These are phyloP conservation scores for Cercocebus atys DNA, from an alignment of 2,113 vertebrate species.

Conservation along the genomic window DNA sequence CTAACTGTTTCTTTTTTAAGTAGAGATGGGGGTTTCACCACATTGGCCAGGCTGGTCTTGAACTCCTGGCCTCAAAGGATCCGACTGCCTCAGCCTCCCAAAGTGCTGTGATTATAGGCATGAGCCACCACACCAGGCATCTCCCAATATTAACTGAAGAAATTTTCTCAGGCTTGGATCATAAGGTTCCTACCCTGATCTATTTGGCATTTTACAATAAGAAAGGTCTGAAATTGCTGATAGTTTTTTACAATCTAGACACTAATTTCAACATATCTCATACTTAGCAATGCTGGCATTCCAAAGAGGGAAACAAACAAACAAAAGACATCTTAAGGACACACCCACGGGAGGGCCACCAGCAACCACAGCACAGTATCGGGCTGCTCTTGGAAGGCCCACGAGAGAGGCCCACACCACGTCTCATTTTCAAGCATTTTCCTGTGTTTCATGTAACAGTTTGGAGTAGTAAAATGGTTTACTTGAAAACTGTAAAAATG, in stretches of 20 bases:
- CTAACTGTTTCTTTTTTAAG: too few species aligned
- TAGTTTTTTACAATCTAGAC: neutral
- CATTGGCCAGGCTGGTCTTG: too few species aligned
- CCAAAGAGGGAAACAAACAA: neutral
- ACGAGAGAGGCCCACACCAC: fast-evolving
- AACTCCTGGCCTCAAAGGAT: too few species aligned
- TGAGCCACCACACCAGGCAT: too few species aligned
- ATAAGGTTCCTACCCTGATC: neutral
- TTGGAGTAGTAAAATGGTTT: neutral
- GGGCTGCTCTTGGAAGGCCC: neutral
- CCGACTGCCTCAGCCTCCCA: too few species aligned
- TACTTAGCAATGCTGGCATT: neutral
- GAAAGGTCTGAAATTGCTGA: neutral
- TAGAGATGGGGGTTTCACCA: too few species aligned
- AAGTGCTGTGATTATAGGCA: too few species aligned
- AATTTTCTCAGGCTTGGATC: neutral
- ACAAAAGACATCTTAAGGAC: neutral
- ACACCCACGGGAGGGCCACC: neutral
- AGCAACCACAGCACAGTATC: too few species aligned
- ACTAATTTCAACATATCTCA: neutral
- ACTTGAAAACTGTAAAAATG: conserved; percentile 46
- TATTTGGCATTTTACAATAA: neutral
- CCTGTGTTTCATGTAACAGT: neutral
- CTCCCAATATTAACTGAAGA: neutral
- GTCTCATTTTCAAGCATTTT: neutral